phyloP scores from a whole-genome alignment of 1,140 invertebrate species.

The Zaprionus lachaisei region DNA sequence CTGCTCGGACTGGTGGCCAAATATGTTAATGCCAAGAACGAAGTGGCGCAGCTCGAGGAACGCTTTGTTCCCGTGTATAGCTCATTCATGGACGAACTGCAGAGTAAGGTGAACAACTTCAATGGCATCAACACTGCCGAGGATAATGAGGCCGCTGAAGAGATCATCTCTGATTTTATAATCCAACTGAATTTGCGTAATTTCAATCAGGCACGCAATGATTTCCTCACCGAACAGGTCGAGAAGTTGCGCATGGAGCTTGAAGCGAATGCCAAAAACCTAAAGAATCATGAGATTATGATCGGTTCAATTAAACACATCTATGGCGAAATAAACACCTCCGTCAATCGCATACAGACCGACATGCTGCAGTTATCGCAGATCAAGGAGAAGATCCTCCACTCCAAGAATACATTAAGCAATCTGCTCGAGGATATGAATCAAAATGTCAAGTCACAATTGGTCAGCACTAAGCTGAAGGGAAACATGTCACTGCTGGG shows the following conservation, averaged over 20 bases:
- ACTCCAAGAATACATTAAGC: slow-evolving; percentile 72
- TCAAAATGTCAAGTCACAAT: slow-evolving; percentile 61
- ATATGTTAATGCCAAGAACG: slow-evolving; percentile 51
- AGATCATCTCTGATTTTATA: slow-evolving; percentile 72
- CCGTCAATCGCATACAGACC: slow-evolving; percentile 72
- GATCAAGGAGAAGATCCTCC: slow-evolving; percentile 81
- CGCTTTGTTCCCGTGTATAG: slow-evolving; percentile 58
- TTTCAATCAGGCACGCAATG: slow-evolving; percentile 66
- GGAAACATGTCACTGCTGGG: slow-evolving; percentile 66
- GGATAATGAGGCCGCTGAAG: slow-evolving; percentile 48
- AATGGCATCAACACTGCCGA: slow-evolving; percentile 51
- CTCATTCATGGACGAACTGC: slow-evolving; percentile 64
- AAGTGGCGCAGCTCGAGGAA: slow-evolving; percentile 56
- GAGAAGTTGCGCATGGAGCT: slow-evolving; percentile 63
- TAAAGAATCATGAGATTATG: slow-evolving; percentile 73
- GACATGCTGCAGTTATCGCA: slow-evolving; percentile 76
- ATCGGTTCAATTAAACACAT: slow-evolving; percentile 71
- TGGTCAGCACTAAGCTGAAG: slow-evolving; percentile 69
- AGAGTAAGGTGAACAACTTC: slow-evolving; percentile 68
- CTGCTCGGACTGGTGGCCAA: slow-evolving; percentile 65
- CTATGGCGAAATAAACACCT: slow-evolving; percentile 69
- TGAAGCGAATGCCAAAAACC: slow-evolving; percentile 52
- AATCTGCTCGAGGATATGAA: slow-evolving; percentile 69
- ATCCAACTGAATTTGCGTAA: slow-evolving; percentile 71
- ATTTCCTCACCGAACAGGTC: slow-evolving; percentile 68